These are phyloP conservation scores for Acanthopleura granulata DNA, from an alignment of 2,888 invertebrate species.

Conservation along the genomic window DNA sequence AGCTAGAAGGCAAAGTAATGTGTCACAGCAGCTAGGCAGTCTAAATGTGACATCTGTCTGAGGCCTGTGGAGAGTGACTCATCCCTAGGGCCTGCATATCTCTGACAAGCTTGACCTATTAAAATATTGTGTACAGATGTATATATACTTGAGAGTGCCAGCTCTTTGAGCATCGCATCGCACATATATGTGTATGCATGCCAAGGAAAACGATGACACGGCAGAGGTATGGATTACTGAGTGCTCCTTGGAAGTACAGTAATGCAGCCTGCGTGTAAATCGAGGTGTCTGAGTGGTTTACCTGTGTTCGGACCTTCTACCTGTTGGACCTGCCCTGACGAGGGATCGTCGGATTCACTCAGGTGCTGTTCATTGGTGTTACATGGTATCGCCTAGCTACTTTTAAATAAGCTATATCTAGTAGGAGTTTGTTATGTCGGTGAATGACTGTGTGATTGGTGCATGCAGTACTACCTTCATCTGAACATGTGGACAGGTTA, in stretches of 20 bases:
- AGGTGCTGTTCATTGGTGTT: no score
- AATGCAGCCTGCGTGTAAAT: no score
- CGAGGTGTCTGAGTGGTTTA: neutral
- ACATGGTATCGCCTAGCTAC: no score
- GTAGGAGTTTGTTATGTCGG: no score
- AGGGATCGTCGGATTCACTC: no score
- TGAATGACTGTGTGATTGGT: no score
- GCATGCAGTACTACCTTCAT: no score
- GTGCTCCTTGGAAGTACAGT: no score
- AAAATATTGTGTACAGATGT: conserved; percentile 12
- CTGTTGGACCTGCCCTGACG: no score
- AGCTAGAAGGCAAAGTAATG: neutral
- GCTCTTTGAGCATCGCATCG: neutral
- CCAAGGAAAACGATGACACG: neutral
- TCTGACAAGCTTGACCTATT: conserved; percentile 5
- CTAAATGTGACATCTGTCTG: conserved; percentile 9
- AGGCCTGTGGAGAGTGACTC: neutral
- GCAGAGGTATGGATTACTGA: neutral
- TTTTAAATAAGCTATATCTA: no score
- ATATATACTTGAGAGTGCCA: neutral
- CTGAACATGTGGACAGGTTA: no score
- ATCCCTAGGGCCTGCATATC: conserved; percentile 2
- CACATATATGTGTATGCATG: neutral
- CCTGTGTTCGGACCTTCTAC: neutral
- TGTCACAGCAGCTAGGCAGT: no score